Evolutionary conservation across 2,797 vertebrate genomes (phyloP), one percentile per base, ranked within the genome.

Genomic region (Microctenopoma stevenorrisi): DNA sequence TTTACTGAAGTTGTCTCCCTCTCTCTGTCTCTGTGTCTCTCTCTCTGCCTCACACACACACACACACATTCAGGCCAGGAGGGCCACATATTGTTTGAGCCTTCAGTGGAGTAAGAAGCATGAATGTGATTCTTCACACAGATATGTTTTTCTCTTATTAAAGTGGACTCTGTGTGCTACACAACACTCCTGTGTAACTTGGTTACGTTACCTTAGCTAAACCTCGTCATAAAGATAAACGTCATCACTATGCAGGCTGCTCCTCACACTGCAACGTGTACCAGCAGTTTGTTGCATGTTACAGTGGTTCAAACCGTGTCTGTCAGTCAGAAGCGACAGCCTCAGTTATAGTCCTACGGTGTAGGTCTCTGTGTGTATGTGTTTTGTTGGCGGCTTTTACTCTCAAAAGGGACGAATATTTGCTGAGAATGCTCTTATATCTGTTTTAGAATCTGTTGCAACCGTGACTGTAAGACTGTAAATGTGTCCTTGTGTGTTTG

Each of bases 1-100:
- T 85, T 86, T 80, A 56, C 65, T 69, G 56, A 84, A 61, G 54
- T 69, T 68, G 67, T 81, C 84, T 76, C 55, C 40, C 62, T 56
- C 68, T 9, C 43, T 16, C 46, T n/a, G 15, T 60, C 8, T 22
- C 49, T 22, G 22, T 50, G 14, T 30, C 44, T 18, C 55, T 44
- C 5, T 22, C 52, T 37, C 51, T 40, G 49, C 38, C 40, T 42
- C 38, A 13, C 30, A 33, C 30, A 33, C 4, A 33, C 30, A 5
- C 30, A 33, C 30, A 33, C 30, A 6, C 63, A 77, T 48, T 59
- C 53, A 63, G 37, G 33, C n/a, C 58, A 33, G 35, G 49, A 80
- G 79, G 65, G 74, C 79, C 80, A 72, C 54, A 65, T 72, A 64
- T 63, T 42, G 28, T 55, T 28, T 28, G 38, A 56, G 44, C 49